These are phyloP conservation scores for Campoletis raptor DNA, from an alignment of 2,888 invertebrate species.

Conservation along the genomic window DNA sequence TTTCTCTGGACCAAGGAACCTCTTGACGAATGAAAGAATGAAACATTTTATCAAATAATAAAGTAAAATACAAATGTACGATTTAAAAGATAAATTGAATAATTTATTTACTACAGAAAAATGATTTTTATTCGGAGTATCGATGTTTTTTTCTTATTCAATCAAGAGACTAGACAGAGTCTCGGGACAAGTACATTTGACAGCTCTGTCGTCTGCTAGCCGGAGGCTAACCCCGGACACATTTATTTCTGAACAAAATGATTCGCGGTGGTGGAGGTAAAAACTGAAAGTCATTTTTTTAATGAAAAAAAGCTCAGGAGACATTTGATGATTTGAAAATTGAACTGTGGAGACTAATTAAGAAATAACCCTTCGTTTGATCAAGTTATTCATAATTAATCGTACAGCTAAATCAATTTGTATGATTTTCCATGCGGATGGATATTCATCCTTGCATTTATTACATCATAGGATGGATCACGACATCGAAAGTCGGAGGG, in stretches of 20 bases:
- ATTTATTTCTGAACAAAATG: too few species aligned
- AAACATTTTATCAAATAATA: not conserved
- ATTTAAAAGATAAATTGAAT: not conserved
- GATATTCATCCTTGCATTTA: conserved; percentile 23
- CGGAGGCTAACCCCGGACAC: too few species aligned
- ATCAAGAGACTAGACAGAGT: not conserved
- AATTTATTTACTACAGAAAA: not conserved
- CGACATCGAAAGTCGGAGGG: not conserved
- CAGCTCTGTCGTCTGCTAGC: too few species aligned
- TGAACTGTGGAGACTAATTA: too few species aligned
- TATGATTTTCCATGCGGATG: conserved; percentile 1
- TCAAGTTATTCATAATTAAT: not conserved
- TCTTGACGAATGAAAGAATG: not conserved
- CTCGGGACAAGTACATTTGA: too few species aligned
- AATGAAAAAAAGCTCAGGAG: too few species aligned
- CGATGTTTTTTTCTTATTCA: not conserved
- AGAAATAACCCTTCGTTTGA: too few species aligned
- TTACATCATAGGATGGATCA: not conserved
- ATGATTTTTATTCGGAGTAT: not conserved
- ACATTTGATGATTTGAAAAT: too few species aligned
- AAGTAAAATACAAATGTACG: too few species aligned
- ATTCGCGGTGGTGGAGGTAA: too few species aligned
- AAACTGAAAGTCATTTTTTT: too few species aligned
- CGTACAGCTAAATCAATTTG: not conserved
- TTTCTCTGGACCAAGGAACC: not conserved